Evolutionary conservation across 35 echinoderm and acorn worm species (phyloP).

Genomic region (Holothuria glaberrima): DNA sequence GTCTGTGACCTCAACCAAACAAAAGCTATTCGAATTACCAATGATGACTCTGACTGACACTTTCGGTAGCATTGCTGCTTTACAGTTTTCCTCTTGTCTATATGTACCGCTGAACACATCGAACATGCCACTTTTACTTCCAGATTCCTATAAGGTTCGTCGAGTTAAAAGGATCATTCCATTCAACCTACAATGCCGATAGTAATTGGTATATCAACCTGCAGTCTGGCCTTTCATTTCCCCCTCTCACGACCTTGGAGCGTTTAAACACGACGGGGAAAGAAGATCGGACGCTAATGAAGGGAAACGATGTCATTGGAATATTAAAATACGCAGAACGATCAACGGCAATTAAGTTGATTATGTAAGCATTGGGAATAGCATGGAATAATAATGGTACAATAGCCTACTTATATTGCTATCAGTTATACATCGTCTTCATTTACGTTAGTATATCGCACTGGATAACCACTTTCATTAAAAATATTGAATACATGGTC

Average conservation of each 20-base stretch:
- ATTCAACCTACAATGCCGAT: conserved; percentile 40
- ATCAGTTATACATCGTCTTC: neutral
- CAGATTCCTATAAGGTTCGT: conserved; percentile 40
- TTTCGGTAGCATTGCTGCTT: conserved; percentile 11
- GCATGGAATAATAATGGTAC: conserved; percentile 11
- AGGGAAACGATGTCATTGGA: conserved; percentile 33
- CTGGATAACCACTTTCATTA: conserved; percentile 26
- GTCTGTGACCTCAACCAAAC: conserved; percentile 1
- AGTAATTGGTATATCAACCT: conserved; percentile 34
- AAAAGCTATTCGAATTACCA: conserved; percentile 3
- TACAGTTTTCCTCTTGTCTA: conserved; percentile 13
- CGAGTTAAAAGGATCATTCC: conserved; percentile 34
- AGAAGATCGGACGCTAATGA: conserved; percentile 30
- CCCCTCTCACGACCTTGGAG: conserved; percentile 33
- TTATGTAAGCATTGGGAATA: conserved; percentile 22
- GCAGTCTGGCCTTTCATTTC: conserved; percentile 36
- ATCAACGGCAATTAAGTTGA: conserved; percentile 22
- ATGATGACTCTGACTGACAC: neutral
- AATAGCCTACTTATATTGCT: conserved; percentile 24
- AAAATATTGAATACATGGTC: neutral
- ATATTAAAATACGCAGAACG: conserved; percentile 17
- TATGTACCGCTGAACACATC: conserved; percentile 22
- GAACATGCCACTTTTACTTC: conserved; percentile 30
- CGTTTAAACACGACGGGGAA: conserved; percentile 42
- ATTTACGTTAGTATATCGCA: conserved; percentile 14